Base-by-base conservation (phyloP, 2,113 vertebrate species). In the Lonchura striata region DNA sequence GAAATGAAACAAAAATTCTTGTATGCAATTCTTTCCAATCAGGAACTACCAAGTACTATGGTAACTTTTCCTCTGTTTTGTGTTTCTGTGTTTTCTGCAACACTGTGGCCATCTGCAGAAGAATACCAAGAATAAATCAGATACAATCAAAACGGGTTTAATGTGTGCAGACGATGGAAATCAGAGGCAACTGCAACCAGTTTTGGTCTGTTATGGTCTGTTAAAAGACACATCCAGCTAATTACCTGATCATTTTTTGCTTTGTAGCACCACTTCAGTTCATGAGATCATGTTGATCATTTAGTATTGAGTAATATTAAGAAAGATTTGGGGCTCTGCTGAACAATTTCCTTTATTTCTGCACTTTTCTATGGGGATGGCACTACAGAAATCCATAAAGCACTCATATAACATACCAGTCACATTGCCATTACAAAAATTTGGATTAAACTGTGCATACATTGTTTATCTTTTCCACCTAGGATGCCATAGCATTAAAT, bases 371-470 rank as follows among this genome's bases (percentile, higher is more conserved):
- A 3, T 1, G 0, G 24, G 13, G 15, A 6, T 78, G 44, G 25
- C 2, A 4, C 14, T 4, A 13, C 11, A 78, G 37, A 82, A 85
- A 41, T 22, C 50, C 41, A 13, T 27, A 8, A 78, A 54, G 22
- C 47, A 21, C 25, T 81, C 33, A 53, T 8, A 6, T 20, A 59
- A 78, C 0, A 0, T 63, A 30, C 30, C 35, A 20, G 35, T 61
- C 61, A 44, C 31, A n/a, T 56, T 56, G 27, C 19, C 9, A 15
- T 44, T 41, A 20, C 1, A 76, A 47, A 91, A 76, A 82, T 37
- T 7, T 30, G 31, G 15, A 61, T n/a, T n/a, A 76, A 64, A 88
- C 35, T 37, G 25, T 52, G 30, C 39, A 75, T 52, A 23, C 18
- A 8, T 44, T 27, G 42, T 72, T 70, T 63, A 16, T 78, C 42